A percentile compares a stretch with the other conserved stretches of the same genome.
phyloP scores from a whole-genome alignment of 1,140 invertebrate species.

The Brachionus angularis region DNA sequence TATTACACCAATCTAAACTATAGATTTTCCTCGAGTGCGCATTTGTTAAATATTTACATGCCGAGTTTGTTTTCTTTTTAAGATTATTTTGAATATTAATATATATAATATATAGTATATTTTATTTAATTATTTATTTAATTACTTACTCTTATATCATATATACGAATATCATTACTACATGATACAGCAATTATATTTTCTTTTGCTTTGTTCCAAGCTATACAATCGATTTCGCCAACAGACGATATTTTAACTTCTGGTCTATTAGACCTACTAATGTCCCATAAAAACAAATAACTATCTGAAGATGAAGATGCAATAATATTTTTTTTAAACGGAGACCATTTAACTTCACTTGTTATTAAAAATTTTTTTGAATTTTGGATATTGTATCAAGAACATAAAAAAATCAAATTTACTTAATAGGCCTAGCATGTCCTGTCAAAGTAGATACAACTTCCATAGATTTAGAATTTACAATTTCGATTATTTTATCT shows the following conservation, averaged over 20 bases:
- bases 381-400: no score
- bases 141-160: conserved; percentile 16
- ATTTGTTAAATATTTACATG: background rate
- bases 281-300: conserved; percentile 14
- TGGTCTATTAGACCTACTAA: background rate
- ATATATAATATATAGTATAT: background rate
- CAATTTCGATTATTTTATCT: conserved; percentile 20
- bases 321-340: background rate
- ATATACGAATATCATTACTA: conserved; percentile 11
- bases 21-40: conserved; percentile 7
- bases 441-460: background rate
- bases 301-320: conserved; percentile 3
- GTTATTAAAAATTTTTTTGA: background rate
- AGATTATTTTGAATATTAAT: background rate
- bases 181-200: conserved; percentile 1
- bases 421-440: conserved; percentile 20
- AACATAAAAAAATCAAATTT: background rate
- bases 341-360: conserved; percentile 27
- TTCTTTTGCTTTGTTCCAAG: conserved; percentile 23
- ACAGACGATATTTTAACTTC: conserved; percentile 14
- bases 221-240: conserved; percentile 17
- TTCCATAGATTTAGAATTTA: background rate
- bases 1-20: conserved; percentile 15
- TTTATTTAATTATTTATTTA: background rate
- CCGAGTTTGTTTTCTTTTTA: background rate